These are phyloP conservation scores for Sthenelais limicola DNA, from an alignment of 2,888 invertebrate species.

Conservation along the genomic window DNA sequence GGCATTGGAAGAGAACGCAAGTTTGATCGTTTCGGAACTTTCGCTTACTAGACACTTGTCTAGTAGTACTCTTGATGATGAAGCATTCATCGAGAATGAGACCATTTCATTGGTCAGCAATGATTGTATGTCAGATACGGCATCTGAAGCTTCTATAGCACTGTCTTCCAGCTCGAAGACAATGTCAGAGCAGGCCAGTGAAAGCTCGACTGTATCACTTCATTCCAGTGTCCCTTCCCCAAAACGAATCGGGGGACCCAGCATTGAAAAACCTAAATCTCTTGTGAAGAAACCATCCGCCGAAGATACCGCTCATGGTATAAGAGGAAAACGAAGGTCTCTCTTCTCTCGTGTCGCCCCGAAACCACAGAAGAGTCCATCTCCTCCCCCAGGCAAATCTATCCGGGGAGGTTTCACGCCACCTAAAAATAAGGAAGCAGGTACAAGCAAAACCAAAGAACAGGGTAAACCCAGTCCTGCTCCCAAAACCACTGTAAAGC, in stretches of 20 bases:
- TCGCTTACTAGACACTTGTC: constrained; percentile 70
- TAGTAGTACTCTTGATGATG: constrained; percentile 72
- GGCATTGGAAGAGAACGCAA: constrained; percentile 76
- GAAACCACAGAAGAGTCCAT: constrained; percentile 23
- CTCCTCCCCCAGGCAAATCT: constrained; percentile 19
- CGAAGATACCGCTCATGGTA: constrained; percentile 13
- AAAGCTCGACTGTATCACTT: constrained; percentile 63
- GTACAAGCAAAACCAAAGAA: constrained; percentile 1
- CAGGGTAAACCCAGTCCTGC: constrained; percentile 13
- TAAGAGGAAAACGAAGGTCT: constrained; percentile 52
- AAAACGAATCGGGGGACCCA: constrained; percentile 65
- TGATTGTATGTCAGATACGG: constrained; percentile 80
- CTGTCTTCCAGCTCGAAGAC: constrained; percentile 60
- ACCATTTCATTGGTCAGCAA: constrained; percentile 82
- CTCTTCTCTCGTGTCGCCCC: constrained; percentile 23
- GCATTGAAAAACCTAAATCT: constrained; percentile 75
- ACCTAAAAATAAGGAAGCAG: constrained; percentile 1
- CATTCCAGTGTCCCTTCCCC: constrained; percentile 55
- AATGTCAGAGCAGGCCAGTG: constrained; percentile 56
- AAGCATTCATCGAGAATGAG: constrained; percentile 77
- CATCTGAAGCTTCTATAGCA: constrained; percentile 62
- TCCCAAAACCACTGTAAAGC: constrained; percentile 11
- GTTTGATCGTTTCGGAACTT: constrained; percentile 76
- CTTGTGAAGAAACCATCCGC: constrained; percentile 6
- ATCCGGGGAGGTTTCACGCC: constrained; percentile 26